A percentile compares a stretch with the other conserved stretches of the same genome.
Evolutionary conservation across 2,113 vertebrate species (phyloP).

Genomic region (Brachyhypopomus occidentalis): DNA sequence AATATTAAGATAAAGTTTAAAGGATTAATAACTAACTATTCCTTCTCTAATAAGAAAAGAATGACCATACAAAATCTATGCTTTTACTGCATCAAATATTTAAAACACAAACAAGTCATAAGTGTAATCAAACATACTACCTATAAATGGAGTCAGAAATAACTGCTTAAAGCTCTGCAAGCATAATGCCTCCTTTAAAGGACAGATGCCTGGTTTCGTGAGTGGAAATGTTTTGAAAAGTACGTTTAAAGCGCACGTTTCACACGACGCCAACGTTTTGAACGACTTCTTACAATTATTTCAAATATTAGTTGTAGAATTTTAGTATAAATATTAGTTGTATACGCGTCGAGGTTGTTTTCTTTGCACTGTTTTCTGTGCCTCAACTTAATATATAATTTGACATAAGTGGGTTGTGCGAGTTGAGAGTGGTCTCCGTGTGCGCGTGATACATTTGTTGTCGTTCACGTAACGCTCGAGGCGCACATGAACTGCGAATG

Average conservation of each 20-base stretch:
- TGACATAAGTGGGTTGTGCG: neutral
- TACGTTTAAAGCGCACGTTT: neutral
- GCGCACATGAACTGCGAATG: slow-evolving; percentile 26
- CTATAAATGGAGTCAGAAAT: too few relatives aligned
- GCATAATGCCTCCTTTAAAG: neutral
- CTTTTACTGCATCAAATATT: too few relatives aligned
- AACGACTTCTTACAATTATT: neutral
- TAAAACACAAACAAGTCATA: too few relatives aligned
- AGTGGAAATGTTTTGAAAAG: neutral
- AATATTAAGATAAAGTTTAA: too few relatives aligned
- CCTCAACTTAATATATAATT: neutral
- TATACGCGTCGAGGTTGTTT: too few relatives aligned
- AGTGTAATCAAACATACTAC: too few relatives aligned
- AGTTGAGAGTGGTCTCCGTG: slow-evolving; percentile 7
- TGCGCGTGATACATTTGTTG: slow-evolving; percentile 42
- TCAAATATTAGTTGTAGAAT: too few relatives aligned
- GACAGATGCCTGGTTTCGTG: neutral
- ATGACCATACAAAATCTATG: too few relatives aligned
- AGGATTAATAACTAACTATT: too few relatives aligned
- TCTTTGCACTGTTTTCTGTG: neutral
- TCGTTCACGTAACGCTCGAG: slow-evolving; percentile 52
- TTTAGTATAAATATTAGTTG: too few relatives aligned
- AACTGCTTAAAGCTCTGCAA: neutral
- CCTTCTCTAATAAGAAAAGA: too few relatives aligned
- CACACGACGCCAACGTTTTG: slow-evolving; percentile 1